Evolutionary conservation across 2,113 vertebrate species (phyloP).

Genomic region (Agelaius tricolor): DNA sequence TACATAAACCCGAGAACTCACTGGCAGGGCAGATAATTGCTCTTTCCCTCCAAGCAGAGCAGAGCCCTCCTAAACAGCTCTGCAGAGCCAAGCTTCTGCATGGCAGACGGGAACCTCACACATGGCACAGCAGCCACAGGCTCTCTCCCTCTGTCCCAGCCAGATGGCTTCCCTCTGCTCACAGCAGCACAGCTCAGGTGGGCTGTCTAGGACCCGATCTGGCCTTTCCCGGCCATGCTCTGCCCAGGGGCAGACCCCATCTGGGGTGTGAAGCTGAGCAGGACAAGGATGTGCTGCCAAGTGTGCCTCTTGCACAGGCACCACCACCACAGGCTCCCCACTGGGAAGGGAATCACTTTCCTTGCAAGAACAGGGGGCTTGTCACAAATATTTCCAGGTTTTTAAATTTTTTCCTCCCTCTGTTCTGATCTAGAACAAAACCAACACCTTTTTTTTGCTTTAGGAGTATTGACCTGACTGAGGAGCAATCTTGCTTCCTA

Average conservation of each 20-base stretch:
- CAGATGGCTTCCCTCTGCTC: not conserved
- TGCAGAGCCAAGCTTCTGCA: not conserved
- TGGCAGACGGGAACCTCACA: not conserved
- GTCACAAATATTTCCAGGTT: not conserved
- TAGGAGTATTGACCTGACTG: not conserved
- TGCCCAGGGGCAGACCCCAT: not conserved
- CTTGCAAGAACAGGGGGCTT: not conserved
- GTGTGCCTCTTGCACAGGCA: not conserved
- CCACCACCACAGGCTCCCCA: accelerated
- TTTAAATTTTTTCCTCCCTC: not conserved
- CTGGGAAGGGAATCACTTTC: not conserved
- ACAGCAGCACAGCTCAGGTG: not conserved
- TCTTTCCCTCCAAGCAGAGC: conserved; percentile 6
- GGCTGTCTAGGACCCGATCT: not conserved
- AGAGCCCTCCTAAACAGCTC: conserved; percentile 35
- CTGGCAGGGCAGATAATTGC: conserved; percentile 27
- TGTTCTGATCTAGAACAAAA: not conserved
- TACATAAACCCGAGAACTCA: conserved; percentile 4
- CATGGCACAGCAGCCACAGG: not conserved
- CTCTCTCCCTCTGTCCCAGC: not conserved
- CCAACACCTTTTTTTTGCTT: not conserved
- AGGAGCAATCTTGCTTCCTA: not conserved
- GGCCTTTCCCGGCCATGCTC: accelerated
- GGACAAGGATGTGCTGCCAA: accelerated
- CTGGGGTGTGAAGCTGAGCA: accelerated